Percentiles rank a stretch among this genome's conserved stretches.
Evolutionary conservation across 2,113 vertebrate species (phyloP).

Genomic region (Cephalopterus ornatus): DNA sequence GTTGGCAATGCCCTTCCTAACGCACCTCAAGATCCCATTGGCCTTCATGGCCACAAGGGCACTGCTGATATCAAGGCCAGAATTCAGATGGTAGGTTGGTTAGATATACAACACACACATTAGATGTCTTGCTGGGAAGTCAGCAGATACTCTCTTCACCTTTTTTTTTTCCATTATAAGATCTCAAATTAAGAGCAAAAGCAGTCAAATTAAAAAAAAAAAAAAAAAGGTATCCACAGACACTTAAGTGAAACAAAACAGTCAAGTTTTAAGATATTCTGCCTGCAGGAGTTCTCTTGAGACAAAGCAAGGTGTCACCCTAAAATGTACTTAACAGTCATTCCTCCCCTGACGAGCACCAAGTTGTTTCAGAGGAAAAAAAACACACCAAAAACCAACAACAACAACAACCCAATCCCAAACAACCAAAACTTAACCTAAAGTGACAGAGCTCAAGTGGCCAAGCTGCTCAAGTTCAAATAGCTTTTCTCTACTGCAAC

Average conservation of each 20-base stretch:
- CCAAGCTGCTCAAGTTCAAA: not conserved
- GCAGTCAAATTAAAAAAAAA: not conserved
- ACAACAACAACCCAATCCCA: not conserved
- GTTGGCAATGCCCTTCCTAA: not conserved
- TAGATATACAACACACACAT: not conserved
- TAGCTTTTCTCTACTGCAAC: not conserved
- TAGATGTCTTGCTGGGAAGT: not conserved
- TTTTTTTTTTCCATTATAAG: not conserved
- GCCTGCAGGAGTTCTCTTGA: not conserved
- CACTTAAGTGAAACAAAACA: not conserved
- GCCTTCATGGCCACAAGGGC: not conserved
- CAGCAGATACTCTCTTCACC: not conserved
- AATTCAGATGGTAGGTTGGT: not conserved
- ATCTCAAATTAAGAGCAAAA: not conserved
- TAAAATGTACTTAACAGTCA: not conserved
- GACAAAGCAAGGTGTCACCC: not conserved
- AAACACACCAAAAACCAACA: not conserved
- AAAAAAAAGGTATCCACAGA: not conserved
- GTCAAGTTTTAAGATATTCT: not conserved
- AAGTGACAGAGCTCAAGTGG: not conserved
- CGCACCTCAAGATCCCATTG: not conserved
- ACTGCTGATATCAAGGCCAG: not conserved
- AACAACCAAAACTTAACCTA: not conserved
- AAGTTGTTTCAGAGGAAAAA: not conserved
- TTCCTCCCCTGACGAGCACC: not conserved